Evolutionary conservation across 2,888 invertebrate genomes (phyloP).

Genomic region (Oscheius sp.): DNA sequence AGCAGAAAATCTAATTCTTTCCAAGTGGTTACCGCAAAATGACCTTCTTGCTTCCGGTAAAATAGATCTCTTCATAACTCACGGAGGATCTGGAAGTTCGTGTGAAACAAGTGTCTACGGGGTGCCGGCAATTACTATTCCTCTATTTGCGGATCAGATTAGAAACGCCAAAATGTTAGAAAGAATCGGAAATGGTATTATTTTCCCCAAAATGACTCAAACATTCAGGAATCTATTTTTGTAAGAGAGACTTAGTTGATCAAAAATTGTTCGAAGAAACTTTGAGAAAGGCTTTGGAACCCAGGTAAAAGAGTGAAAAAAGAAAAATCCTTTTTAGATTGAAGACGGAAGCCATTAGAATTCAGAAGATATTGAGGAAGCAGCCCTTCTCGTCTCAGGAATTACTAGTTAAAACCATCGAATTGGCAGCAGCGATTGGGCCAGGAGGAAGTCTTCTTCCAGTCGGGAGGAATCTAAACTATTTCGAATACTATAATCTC

Average conservation of each 20-base stretch:
- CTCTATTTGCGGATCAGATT: slow-evolving; percentile 15
- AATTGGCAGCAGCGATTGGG: slow-evolving; percentile 4
- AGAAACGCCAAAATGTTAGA: slow-evolving; percentile 12
- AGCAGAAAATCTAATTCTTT: not conserved
- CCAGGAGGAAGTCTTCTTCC: not conserved
- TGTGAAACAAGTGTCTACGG: not conserved
- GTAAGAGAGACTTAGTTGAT: not conserved
- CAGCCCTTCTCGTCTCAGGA: not conserved
- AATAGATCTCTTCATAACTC: slow-evolving; percentile 18
- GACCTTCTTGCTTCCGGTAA: not conserved
- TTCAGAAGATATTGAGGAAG: not conserved
- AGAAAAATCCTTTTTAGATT: not conserved
- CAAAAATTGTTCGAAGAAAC: not conserved
- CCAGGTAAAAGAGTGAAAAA: not conserved
- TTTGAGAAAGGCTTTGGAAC: not conserved
- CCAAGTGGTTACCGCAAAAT: slow-evolving; percentile 16
- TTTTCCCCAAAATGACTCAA: not conserved
- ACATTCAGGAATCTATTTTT: not conserved
- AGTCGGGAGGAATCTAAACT: not conserved
- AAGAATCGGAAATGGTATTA: not conserved
- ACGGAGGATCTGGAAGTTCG: slow-evolving; percentile 13
- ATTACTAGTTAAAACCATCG: not conserved
- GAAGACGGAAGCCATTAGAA: not conserved
- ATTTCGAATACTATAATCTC: not conserved
- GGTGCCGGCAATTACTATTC: slow-evolving; percentile 3